Evolutionary conservation across 2,797 vertebrate species (phyloP).

Genomic region (Sitta carolinensis): DNA sequence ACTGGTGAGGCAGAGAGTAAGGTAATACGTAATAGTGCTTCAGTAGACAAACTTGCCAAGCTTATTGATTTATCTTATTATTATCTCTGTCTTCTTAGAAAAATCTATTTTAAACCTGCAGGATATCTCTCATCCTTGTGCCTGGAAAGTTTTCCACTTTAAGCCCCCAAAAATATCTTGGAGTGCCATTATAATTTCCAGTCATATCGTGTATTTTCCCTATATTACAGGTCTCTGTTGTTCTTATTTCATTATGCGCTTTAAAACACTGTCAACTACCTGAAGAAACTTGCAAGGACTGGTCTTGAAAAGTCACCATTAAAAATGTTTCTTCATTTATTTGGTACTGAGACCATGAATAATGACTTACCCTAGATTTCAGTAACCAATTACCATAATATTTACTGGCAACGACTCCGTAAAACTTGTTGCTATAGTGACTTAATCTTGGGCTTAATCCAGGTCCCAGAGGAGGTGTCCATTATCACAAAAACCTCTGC

Average conservation of each 20-base stretch:
- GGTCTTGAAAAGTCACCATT: neutral
- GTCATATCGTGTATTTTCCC: neutral
- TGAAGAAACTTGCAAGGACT: neutral
- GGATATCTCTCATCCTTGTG: neutral
- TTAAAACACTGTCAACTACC: neutral
- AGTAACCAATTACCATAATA: conserved; percentile 45
- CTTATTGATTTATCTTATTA: neutral
- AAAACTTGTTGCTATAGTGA: conserved; percentile 45
- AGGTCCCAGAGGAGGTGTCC: conserved; percentile 12
- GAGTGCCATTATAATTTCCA: neutral
- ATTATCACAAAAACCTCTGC: conserved; percentile 15
- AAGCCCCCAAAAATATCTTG: neutral
- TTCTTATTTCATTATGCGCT: neutral
- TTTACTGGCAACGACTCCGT: conserved; percentile 16
- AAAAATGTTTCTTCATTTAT: neutral
- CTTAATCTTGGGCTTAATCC: conserved; percentile 15
- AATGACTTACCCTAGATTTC: conserved; percentile 27
- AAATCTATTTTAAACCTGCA: neutral
- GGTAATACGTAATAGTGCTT: neutral
- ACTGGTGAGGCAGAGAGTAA: neutral
- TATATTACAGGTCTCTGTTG: neutral
- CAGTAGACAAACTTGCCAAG: neutral
- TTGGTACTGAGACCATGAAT: neutral
- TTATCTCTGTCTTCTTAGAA: neutral
- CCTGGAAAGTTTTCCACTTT: neutral